Conservation (phyloP, 2,113 vertebrate species). For the Platichthys flesus region DNA sequence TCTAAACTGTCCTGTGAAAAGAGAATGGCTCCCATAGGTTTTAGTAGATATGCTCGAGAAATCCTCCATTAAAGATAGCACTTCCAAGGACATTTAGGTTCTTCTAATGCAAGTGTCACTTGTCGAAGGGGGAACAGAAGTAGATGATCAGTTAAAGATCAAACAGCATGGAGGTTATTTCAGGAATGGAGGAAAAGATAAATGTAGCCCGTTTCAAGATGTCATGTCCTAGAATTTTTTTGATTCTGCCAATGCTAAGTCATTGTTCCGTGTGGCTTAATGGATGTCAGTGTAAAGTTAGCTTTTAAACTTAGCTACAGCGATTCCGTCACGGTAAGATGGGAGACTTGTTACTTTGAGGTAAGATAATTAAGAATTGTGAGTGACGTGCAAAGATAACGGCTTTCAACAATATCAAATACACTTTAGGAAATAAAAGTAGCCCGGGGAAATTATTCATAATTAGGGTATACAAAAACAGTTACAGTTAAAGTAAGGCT, state of each 20-base stretch:
- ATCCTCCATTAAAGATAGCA: not conserved
- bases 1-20: not conserved
- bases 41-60: not conserved
- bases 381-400: not conserved
- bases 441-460: not conserved
- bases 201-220: not conserved
- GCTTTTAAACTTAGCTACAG: not conserved
- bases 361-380: not conserved
- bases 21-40: not conserved
- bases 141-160: not conserved
- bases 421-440: not conserved
- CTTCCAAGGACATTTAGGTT: conserved; percentile 5
- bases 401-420: not conserved
- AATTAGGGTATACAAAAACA: not conserved
- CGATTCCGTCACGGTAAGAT: not conserved
- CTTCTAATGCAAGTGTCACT: not conserved
- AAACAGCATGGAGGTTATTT: not conserved
- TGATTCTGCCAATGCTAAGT: not conserved
- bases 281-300: not conserved
- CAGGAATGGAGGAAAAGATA: not conserved
- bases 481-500: not conserved
- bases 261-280: not conserved
- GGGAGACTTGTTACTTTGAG: not conserved
- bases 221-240: conserved; percentile 14
- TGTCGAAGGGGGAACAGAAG: not conserved